Percentiles rank a stretch among this genome's conserved stretches.
phyloP scores from a whole-genome alignment of 1,140 invertebrate species.

The Thaumatotibia leucotreta region DNA sequence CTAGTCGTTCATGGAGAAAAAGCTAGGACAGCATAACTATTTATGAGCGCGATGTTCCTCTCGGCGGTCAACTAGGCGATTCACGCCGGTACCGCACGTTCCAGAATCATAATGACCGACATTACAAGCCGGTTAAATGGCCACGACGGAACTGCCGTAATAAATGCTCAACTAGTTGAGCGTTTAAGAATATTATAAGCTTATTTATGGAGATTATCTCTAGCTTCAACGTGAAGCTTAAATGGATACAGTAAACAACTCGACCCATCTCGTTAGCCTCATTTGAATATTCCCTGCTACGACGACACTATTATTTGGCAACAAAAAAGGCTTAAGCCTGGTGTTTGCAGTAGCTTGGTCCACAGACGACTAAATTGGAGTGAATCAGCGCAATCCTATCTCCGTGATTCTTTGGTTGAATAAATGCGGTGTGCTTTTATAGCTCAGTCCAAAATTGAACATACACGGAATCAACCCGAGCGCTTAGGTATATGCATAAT shows the following conservation, averaged over 20 bases:
- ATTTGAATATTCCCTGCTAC: not conserved
- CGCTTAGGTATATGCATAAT: too few relatives aligned
- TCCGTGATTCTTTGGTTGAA: too few relatives aligned
- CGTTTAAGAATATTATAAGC: not conserved
- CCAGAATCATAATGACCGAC: slow-evolving; percentile 14
- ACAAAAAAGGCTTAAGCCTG: not conserved
- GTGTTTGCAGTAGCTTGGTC: too few relatives aligned
- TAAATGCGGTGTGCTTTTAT: too few relatives aligned
- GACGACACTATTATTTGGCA: not conserved
- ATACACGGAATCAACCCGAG: too few relatives aligned
- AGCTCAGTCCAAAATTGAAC: too few relatives aligned
- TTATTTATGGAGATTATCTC: not conserved
- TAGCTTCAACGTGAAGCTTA: not conserved
- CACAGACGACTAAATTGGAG: not conserved
- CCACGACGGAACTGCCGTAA: slow-evolving; percentile 15
- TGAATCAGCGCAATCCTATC: not conserved
- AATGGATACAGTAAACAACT: not conserved
- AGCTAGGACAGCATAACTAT: not conserved
- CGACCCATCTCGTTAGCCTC: not conserved
- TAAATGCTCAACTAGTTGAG: not conserved
- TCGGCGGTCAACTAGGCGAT: not conserved
- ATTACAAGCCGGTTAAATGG: slow-evolving; percentile 21
- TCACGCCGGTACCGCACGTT: slow-evolving; percentile 16
- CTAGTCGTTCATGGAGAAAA: not conserved
- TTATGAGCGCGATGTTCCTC: not conserved